Base-by-base conservation (phyloP, 2,888 invertebrate genomes). In the Leptinotarsa juncta region DNA sequence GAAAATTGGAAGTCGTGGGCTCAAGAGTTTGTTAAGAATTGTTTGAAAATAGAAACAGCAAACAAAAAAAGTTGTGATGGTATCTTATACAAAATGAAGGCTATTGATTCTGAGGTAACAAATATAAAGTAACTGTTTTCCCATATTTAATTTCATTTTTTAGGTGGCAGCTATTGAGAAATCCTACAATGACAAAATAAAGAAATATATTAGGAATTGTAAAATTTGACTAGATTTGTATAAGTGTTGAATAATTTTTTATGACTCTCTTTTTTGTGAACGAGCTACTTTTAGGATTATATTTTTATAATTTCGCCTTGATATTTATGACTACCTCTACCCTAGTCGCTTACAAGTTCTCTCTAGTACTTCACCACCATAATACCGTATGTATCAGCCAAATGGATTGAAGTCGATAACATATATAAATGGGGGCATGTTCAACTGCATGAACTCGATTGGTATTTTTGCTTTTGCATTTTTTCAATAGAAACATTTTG, bases 1-100 rank as follows among this genome's bases (percentile, higher is more conserved):
- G 78, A 81, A 50, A 79, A 76, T 50, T 82, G 82, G 82, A 79
- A 79, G 55, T 65, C 51, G 49, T 81, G 81, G 81, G 79, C 81
- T 4, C 77, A 79, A 67, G 75, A 78, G 57, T 77, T 83, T 53
- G 77, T 82, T 16, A 76, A 73, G 23, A 80, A 80, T 71, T 81
- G 80, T 70, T 70, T 82, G 72, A 81, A 80, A 70, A 80, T 84
- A 53, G 82, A 83, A 70, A 73, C 77, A n/a, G 73, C 72, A 14
- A 82, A 81, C 69, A 82, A 81, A 65, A 81, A 77, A 68, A 73
- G 73, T 65, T 72, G 81, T 18, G 80, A 81, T 60, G 78, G 75
- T 67, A 71, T 83, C 49, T 53, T 79, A 18, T 66, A 65, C 14
- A 82, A 77, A 76, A 81, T 83, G 73, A 71, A 80, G 16, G 48